Base-by-base conservation (phyloP, 2,888 invertebrate genomes). In the Drepana falcataria region DNA sequence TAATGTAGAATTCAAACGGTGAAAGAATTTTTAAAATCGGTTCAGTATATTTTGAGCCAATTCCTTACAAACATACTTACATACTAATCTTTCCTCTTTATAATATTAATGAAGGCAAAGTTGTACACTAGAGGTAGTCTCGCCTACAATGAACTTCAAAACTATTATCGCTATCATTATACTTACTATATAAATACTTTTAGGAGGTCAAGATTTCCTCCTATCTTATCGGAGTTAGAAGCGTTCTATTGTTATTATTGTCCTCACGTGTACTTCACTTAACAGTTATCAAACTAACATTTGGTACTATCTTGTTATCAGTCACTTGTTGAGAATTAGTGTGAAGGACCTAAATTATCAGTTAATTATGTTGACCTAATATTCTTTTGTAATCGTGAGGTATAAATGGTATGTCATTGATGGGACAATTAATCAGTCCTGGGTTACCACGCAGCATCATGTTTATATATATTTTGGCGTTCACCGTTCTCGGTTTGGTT, bases 311-410 rank as follows among this genome's bases (percentile, higher is more conserved):
- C 58, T 54, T 58, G 59, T 70, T 83, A 84, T 80, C 81, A 74
- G 79, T 78, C 75, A 66, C 57, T 64, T 57, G 61, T 60, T 61
- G 63, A 74, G 73, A 82, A 80, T 75, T 77, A 73, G 74, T 79
- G 83, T 85, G 82, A 89, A 88, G 89, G 89, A 72, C 62, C 61
- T 53, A 55, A 64, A 58, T 76, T 82, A 87, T 87, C 87, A 77
- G 78, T 69, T 80, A 75, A 77, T 80, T 72, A 64, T 79, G 64
- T 81, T 83, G 83, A 81, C 82, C 81, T 69, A 83, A 79, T 85
- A 82, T 73, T 78, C 79, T 85, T 81, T 79, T 80, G 79, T 74
- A 82, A 79, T 67, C 66, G 60, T 56, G 66, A 67, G 75, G 77
- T 86, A 86, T 86, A 85, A 77, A 85, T 81, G 66, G 57, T 49